Evolutionary conservation across 30 jellyfish, hydroid and myxozoan genomes (phyloP).

Genomic region (Chrysaora quinquecirrha): DNA sequence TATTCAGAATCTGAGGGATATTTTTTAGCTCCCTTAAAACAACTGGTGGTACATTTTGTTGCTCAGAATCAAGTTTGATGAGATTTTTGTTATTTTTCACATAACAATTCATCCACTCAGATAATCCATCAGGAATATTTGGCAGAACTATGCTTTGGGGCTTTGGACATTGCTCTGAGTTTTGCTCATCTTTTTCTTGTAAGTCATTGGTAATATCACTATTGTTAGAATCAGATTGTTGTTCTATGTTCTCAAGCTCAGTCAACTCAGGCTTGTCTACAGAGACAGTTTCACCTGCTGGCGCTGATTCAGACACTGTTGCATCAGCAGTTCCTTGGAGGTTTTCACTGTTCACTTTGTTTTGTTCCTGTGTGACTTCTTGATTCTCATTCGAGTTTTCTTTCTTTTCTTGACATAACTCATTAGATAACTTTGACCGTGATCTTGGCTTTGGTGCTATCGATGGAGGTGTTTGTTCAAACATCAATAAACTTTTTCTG

Average conservation of each 20-base stretch:
- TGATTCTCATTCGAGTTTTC: neutral
- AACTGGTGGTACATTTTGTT: neutral
- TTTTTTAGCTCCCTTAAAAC: neutral
- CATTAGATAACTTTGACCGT: neutral
- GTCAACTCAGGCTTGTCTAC: no score
- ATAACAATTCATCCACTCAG: neutral
- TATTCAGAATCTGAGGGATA: neutral
- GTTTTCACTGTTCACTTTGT: neutral
- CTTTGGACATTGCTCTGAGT: neutral
- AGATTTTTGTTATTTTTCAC: neutral
- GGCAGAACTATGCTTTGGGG: neutral
- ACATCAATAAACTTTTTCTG: conserved; percentile 43
- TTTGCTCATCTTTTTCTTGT: no score
- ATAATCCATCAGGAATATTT: neutral
- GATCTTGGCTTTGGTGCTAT: conserved; percentile 49
- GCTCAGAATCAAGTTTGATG: neutral
- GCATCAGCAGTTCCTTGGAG: neutral
- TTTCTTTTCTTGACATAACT: neutral
- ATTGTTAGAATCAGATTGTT: neutral
- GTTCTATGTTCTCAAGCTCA: neutral
- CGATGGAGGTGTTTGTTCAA: conserved; percentile 38
- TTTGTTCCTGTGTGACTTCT: neutral
- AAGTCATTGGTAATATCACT: no score
- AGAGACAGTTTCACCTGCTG: no score
- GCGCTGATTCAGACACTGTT: no score